Conservation (phyloP, 2,797 vertebrate species). For the Hafferia zeledoni region DNA sequence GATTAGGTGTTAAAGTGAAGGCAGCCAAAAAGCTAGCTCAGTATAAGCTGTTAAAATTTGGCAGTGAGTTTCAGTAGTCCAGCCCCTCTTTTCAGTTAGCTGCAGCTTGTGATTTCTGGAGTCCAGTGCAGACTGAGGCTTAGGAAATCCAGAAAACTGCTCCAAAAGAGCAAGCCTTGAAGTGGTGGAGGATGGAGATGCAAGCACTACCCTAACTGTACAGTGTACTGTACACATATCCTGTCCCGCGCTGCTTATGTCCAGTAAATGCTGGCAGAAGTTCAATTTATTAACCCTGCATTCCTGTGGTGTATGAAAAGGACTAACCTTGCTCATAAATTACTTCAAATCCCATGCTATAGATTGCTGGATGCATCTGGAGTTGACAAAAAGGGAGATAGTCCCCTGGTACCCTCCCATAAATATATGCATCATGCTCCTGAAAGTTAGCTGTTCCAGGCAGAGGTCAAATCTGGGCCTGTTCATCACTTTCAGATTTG, state of each 20-base stretch:
- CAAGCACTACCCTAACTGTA: neutral
- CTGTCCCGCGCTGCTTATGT: neutral
- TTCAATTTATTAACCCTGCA: neutral
- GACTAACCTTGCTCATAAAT: neutral
- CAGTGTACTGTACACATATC: neutral
- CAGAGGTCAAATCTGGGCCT: neutral
- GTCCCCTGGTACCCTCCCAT: neutral
- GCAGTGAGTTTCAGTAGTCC: neutral
- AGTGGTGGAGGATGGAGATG: neutral
- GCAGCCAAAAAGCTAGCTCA: neutral
- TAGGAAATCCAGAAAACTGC: neutral
- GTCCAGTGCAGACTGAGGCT: neutral
- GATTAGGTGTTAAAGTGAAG: neutral
- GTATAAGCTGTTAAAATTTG: neutral
- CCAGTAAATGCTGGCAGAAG: accelerated
- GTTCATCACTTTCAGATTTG: neutral
- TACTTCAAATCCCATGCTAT: neutral
- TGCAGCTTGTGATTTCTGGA: neutral
- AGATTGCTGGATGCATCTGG: neutral
- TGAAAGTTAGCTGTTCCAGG: neutral
- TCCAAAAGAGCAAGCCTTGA: neutral
- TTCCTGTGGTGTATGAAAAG: neutral
- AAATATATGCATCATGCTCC: neutral
- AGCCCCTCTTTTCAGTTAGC: neutral
- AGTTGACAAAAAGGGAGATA: neutral